Evolutionary conservation across 1,140 invertebrate species (phyloP).

Genomic region (Mycetomoellerius zeteki): DNA sequence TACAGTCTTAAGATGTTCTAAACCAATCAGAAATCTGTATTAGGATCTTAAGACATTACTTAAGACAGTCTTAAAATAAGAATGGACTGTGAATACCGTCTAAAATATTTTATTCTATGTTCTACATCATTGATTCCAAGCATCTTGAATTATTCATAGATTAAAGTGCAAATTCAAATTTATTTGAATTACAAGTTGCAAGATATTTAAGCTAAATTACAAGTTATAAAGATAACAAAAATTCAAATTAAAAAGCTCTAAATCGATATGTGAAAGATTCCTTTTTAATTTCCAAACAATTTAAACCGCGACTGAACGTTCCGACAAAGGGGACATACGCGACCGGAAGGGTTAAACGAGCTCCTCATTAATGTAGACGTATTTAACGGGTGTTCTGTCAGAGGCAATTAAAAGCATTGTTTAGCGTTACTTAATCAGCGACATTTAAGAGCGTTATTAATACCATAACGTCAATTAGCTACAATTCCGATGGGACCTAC

Average conservation of each 20-base stretch:
- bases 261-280: not conserved
- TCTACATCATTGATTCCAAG: too few relatives aligned
- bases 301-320: constrained; percentile 14
- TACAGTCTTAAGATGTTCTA: too few relatives aligned
- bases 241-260: not conserved
- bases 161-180: not conserved
- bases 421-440: constrained; percentile 58
- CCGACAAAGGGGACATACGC: constrained; percentile 40
- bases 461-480: constrained; percentile 65
- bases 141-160: not conserved
- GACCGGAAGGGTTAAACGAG: constrained; percentile 42
- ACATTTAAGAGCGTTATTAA: constrained; percentile 58
- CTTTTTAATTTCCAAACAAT: constrained; percentile 6
- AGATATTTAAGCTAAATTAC: not conserved
- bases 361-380: constrained; percentile 65
- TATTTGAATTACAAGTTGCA: not conserved
- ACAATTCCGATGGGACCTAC: constrained; percentile 17
- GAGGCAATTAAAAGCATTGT: constrained; percentile 68
- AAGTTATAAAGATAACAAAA: not conserved
- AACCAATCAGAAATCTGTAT: too few relatives aligned
- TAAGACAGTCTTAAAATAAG: too few relatives aligned
- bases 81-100: too few relatives aligned
- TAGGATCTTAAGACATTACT: too few relatives aligned
- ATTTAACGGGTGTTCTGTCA: constrained; percentile 69
- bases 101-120: too few relatives aligned